Percentiles rank a stretch among this genome's conserved stretches.
These are phyloP conservation scores for Gymnoscopelus braueri DNA, from an alignment of 2,797 vertebrate genomes.

Conservation along the genomic window DNA sequence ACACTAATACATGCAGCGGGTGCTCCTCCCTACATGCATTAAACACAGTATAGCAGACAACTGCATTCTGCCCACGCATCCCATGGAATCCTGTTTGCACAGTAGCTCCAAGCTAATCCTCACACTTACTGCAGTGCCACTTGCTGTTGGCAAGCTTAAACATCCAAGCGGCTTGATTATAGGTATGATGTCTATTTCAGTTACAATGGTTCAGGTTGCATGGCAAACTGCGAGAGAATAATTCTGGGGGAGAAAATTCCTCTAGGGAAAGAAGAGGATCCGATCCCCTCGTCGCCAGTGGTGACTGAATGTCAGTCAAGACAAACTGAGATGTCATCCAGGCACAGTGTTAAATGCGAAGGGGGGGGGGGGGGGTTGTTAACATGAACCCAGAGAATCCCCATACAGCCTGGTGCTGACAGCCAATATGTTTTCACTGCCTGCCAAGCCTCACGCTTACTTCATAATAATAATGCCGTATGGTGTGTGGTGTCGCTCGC, in stretches of 20 bases:
- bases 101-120: neutral
- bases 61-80: slow-evolving; percentile 7
- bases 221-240: no score
- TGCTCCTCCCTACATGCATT: slow-evolving; percentile 49
- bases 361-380: no score
- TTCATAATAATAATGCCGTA: no score
- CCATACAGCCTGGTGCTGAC: slow-evolving; percentile 16
- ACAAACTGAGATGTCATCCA: slow-evolving; percentile 28
- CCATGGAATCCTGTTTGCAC: slow-evolving; percentile 15
- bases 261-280: no score
- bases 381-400: slow-evolving; percentile 28
- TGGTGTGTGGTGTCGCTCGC: no score
- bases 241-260: no score
- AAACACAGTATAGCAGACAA: slow-evolving; percentile 11
- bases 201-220: no score
- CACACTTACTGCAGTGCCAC: neutral
- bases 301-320: no score
- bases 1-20: slow-evolving; percentile 63
- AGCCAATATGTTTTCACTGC: slow-evolving; percentile 18
- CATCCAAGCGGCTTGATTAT: no score
- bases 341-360: slow-evolving; percentile 1
- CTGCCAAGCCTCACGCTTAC: no score
- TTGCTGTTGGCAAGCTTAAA: slow-evolving; percentile 7
- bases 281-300: no score
- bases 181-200: no score